Evolutionary conservation across 2,113 vertebrate genomes (phyloP), one percentile per base, ranked within the genome.

Genomic region (Corythornis madagascariensis): DNA sequence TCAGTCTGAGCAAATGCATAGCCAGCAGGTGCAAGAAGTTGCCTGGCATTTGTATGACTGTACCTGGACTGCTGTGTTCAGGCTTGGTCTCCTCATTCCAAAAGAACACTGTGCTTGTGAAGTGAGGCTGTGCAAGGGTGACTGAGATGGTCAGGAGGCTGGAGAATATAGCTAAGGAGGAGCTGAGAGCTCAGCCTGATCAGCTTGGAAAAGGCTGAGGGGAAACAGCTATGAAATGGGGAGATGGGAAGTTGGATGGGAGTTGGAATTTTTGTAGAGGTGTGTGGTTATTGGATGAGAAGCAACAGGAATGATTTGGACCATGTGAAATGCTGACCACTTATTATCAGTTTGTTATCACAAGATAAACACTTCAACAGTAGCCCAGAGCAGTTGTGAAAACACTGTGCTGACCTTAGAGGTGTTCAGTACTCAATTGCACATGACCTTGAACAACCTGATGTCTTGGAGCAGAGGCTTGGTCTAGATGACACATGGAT

Each of bases 1-100:
- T 33, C 7, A 67, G 22, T 13, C 6, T 14, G 40, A 18, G 12
- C 5, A 15, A 56, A 20, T 0, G 0, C 5, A 20, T 2, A 59
- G 33, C 4, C 59, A 64, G 26, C 38, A 67, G 16, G 5, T 31
- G 20, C 38, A 50, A 33, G 33, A 42, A 24, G 38, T 21, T 10
- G 1, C 38, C 26, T 45, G 45, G 28, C 59, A 77, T 10, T 50
- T 69, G 13, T n/a, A 78, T 56, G 43, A 40, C 33, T 1, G 7
- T 47, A 25, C 10, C 48, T 42, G 35, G 25, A n/a, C 25, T 35
- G 47, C 16, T 1, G 6, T 4, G 17, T 14, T 18, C 60, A 28
- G 13, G 55, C 86, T 45, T 13, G 33, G 55, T 40, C 65, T 77
- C 67, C 35, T 55, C 55, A 10, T 57, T 42, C 45, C 3, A 8